Evolutionary conservation across 2,797 vertebrate genomes (phyloP).

Genomic region (Rhabdophis nuchalis): DNA sequence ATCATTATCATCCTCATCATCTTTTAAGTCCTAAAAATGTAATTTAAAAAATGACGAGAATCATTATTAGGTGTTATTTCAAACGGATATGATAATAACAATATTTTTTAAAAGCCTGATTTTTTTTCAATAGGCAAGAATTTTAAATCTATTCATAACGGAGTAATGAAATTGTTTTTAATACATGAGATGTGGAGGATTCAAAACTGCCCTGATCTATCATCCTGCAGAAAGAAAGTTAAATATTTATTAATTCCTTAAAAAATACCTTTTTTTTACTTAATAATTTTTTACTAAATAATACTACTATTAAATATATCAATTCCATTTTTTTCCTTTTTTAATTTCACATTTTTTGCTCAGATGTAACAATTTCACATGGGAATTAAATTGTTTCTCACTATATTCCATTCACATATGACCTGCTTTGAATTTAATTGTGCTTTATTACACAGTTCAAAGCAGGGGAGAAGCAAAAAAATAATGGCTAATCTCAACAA

Average conservation of each 20-base stretch:
- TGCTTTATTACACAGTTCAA: not conserved
- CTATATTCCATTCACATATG: not conserved
- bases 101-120: not conserved
- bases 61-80: not conserved
- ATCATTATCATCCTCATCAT: not conserved
- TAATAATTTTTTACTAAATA: no score
- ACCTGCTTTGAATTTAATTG: not conserved
- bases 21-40: not conserved
- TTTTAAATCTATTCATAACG: not conserved
- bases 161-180: not conserved
- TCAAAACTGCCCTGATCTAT: not conserved
- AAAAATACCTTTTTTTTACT: no score
- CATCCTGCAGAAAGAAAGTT: not conserved
- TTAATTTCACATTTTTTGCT: not conserved
- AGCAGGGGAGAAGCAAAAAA: conserved; percentile 1
- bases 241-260: not conserved
- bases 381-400: not conserved
- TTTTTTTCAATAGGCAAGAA: not conserved
- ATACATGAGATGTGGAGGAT: not conserved
- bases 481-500: conserved; percentile 10
- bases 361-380: not conserved
- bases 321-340: not conserved
- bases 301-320: not conserved
- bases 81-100: not conserved
- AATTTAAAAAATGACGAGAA: not conserved